Percentiles rank a stretch among this genome's conserved stretches.
Conservation (phyloP, 2,888 invertebrate species). For the Erebia palarica region DNA sequence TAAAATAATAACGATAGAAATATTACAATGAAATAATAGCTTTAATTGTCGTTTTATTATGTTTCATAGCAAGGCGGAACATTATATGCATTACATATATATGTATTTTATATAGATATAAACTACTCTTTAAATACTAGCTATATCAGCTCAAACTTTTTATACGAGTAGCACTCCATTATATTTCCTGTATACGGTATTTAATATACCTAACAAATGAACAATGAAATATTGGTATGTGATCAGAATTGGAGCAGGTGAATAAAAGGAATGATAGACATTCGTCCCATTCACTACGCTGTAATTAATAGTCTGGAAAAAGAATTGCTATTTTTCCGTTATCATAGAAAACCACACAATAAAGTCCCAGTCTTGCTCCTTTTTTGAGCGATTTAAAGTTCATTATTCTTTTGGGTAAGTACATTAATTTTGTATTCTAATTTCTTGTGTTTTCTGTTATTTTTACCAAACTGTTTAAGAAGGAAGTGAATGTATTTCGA, state of each 20-base stretch:
- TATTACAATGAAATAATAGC: too few relatives aligned
- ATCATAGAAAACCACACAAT: constrained; percentile 6
- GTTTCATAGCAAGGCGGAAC: too few relatives aligned
- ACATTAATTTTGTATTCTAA: too few relatives aligned
- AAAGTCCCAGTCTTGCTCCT: neutral
- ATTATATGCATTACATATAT: too few relatives aligned
- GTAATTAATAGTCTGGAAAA: constrained; percentile 31
- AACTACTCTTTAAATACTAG: too few relatives aligned
- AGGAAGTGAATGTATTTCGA: too few relatives aligned
- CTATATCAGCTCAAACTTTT: too few relatives aligned
- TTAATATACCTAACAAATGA: constrained; percentile 19
- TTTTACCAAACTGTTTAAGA: too few relatives aligned
- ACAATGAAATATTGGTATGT: constrained; percentile 33
- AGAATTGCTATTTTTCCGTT: constrained; percentile 14
- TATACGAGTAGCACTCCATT: neutral
- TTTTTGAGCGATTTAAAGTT: neutral
- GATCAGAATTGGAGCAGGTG: constrained; percentile 30
- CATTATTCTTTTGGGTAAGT: neutral
- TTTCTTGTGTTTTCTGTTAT: too few relatives aligned
- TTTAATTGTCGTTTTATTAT: too few relatives aligned
- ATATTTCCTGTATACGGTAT: constrained; percentile 8
- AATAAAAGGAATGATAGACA: constrained; percentile 37
- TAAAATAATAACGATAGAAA: too few relatives aligned
- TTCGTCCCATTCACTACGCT: constrained; percentile 31
- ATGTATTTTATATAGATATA: too few relatives aligned